Percentiles rank a stretch among this genome's conserved stretches.
phyloP scores from a whole-genome alignment of 2,797 vertebrate species.

The Tolypeutes matacus region DNA sequence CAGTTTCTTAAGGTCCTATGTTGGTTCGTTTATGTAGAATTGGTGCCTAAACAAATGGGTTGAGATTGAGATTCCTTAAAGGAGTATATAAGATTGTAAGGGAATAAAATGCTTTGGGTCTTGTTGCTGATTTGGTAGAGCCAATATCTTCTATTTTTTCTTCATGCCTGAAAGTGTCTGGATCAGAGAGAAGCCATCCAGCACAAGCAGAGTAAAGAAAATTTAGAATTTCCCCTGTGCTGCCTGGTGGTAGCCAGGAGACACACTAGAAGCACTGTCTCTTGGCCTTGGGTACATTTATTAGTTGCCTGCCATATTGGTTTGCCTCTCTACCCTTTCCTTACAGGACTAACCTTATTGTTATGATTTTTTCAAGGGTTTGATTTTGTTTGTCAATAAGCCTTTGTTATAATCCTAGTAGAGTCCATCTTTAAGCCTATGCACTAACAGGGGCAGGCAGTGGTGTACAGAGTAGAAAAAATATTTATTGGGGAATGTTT shows the following conservation, averaged over 20 bases:
- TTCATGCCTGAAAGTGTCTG: background rate
- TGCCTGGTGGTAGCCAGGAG: rapidly evolving
- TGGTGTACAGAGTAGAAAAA: too few species aligned
- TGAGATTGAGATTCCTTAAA: background rate
- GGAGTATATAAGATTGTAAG: too few species aligned
- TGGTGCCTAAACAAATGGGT: rapidly evolving
- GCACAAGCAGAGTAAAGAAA: background rate
- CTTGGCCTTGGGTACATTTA: too few species aligned
- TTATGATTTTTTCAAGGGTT: background rate
- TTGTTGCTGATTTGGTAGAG: background rate
- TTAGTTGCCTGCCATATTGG: too few species aligned
- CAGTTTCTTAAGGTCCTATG: background rate
- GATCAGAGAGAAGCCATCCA: background rate
- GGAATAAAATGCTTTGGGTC: background rate
- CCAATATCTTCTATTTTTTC: rapidly evolving
- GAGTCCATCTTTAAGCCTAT: rapidly evolving
- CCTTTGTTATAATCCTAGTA: background rate
- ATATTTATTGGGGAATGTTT: background rate
- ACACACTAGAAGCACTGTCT: too few species aligned
- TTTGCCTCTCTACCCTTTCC: rapidly evolving
- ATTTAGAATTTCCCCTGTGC: background rate
- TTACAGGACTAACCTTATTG: background rate
- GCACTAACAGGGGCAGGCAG: rapidly evolving
- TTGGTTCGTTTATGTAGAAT: background rate
- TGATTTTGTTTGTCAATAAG: background rate